phyloP scores from a whole-genome alignment of 2,113 vertebrate species.

The Cranoglanis bouderius region DNA sequence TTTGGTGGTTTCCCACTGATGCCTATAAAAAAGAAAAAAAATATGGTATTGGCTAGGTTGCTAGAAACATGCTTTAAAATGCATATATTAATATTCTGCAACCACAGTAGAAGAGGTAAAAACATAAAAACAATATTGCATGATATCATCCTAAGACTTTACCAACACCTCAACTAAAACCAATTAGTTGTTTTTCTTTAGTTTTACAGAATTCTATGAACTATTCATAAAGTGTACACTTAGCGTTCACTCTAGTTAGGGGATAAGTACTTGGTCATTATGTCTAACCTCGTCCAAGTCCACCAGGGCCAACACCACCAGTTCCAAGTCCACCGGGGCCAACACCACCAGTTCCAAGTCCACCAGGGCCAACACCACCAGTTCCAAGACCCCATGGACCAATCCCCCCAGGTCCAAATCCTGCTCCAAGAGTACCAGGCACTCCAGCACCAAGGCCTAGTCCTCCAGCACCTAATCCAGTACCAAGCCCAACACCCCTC shows the following conservation, averaged over 20 bases:
- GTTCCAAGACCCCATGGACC: constrained; percentile 33
- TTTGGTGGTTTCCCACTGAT: constrained; percentile 29
- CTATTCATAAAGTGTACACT: not conserved
- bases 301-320: constrained; percentile 53
- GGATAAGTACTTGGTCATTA: not conserved
- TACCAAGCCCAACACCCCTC: not conserved
- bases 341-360: constrained; percentile 35
- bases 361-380: constrained; percentile 27
- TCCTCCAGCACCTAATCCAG: not conserved
- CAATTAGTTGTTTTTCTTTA: not conserved
- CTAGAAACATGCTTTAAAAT: not conserved
- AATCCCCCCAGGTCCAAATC: constrained; percentile 21
- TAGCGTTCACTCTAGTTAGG: not conserved
- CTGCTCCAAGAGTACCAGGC: not conserved
- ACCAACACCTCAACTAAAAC: not conserved
- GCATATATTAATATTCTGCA: not conserved
- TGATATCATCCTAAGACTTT: not conserved
- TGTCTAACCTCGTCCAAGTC: constrained; percentile 24
- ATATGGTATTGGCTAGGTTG: constrained; percentile 1
- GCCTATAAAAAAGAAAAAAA: constrained; percentile 5
- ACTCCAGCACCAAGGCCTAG: not conserved
- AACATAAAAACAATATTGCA: not conserved
- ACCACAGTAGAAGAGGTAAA: not conserved
- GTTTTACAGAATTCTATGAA: not conserved
- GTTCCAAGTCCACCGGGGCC: constrained; percentile 9